phyloP scores from a whole-genome alignment of 1,140 invertebrate genomes.

The Camponotus floridanus region DNA sequence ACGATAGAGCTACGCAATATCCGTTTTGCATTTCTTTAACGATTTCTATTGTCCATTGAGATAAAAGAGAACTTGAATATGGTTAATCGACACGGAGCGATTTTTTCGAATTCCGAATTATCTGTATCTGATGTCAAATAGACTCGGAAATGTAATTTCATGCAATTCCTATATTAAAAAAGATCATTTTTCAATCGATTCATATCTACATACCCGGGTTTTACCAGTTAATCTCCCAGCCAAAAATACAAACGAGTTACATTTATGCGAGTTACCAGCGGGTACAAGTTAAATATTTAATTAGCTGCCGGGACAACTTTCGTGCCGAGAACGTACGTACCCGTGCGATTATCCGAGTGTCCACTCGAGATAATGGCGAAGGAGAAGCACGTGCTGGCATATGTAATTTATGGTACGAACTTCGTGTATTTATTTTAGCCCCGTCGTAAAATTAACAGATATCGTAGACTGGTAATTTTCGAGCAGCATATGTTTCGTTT shows the following conservation, averaged over 20 bases:
- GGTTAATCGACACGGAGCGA: background rate
- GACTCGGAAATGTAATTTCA: background rate
- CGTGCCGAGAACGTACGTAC: slow-evolving; percentile 3
- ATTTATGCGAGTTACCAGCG: background rate
- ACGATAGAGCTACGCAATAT: background rate
- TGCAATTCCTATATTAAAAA: background rate
- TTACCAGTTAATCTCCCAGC: slow-evolving; percentile 19
- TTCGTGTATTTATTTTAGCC: slow-evolving; percentile 55
- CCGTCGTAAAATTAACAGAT: slow-evolving; percentile 47
- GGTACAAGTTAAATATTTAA: slow-evolving; percentile 57
- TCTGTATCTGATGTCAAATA: background rate
- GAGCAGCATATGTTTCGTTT: slow-evolving; percentile 44
- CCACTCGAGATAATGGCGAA: slow-evolving; percentile 47
- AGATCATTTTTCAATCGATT: background rate
- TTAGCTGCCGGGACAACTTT: slow-evolving; percentile 36
- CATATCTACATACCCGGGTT: background rate
- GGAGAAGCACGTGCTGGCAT: slow-evolving; percentile 23
- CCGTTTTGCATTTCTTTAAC: background rate
- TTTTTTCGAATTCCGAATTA: background rate
- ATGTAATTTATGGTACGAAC: slow-evolving; percentile 52
- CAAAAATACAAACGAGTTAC: slow-evolving; percentile 39
- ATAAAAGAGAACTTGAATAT: background rate
- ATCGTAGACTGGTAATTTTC: slow-evolving; percentile 46
- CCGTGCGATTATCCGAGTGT: slow-evolving; percentile 50
- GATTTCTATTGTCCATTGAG: background rate